Conservation (phyloP, 2,113 vertebrate species). For the Ovis canadensis region DNA sequence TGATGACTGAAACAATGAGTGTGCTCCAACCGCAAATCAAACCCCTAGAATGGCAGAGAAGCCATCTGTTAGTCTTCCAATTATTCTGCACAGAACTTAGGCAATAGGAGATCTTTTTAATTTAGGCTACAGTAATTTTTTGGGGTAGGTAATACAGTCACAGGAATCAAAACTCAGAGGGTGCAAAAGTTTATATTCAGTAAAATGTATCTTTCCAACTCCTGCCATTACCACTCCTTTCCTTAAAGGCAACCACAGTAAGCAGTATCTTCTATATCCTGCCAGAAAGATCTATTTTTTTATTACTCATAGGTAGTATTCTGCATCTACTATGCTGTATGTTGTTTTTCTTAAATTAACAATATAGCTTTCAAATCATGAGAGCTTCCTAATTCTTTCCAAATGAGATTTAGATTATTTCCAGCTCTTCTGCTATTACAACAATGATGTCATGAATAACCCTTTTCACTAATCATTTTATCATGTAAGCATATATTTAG, state of each 20-base stretch:
- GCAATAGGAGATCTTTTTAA: background rate
- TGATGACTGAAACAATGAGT: constrained; percentile 96
- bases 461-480: constrained; percentile 21
- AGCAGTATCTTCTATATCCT: background rate
- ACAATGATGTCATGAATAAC: background rate
- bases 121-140: background rate
- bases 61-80: background rate
- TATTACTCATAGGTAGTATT: background rate
- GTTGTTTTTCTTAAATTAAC: background rate
- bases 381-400: background rate
- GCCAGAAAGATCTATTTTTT: background rate
- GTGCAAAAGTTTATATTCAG: background rate
- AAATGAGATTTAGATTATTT: background rate
- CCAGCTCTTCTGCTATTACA: background rate
- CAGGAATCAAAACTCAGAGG: background rate
- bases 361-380: background rate
- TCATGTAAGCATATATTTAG: background rate
- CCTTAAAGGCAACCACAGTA: background rate
- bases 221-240: background rate
- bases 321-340: background rate
- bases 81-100: background rate
- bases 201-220: background rate
- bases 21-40: constrained; percentile 93
- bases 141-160: background rate
- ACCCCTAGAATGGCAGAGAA: constrained; percentile 81